phyloP scores from a whole-genome alignment of 2,113 vertebrate species.

The Takifugu flavidus region DNA sequence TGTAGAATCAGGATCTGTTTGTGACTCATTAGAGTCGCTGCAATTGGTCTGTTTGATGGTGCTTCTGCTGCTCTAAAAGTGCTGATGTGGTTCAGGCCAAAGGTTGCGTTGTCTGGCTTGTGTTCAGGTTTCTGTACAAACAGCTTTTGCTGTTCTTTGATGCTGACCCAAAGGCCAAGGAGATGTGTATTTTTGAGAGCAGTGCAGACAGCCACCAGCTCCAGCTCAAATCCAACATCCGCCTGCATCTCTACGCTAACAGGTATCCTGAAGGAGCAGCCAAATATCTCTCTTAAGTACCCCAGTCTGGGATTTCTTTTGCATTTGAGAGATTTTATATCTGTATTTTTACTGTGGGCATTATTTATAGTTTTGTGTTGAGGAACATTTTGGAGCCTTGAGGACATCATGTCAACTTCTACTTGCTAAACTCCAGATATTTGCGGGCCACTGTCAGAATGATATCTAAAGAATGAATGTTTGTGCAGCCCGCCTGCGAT shows the following conservation, averaged over 20 bases:
- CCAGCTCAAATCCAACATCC: constrained; percentile 76
- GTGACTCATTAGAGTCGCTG: neutral
- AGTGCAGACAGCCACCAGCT: constrained; percentile 66
- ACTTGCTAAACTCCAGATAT: too few relatives aligned
- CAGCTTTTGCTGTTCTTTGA: constrained; percentile 80
- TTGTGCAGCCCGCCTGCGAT: constrained; percentile 16
- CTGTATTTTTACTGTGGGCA: neutral
- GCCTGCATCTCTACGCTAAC: constrained; percentile 84
- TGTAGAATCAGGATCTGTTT: too few relatives aligned
- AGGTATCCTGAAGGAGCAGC: constrained; percentile 72
- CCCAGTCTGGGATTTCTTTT: neutral
- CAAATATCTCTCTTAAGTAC: constrained; percentile 59
- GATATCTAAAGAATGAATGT: neutral
- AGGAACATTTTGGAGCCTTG: neutral
- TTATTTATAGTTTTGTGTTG: neutral
- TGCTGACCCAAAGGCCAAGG: constrained; percentile 60
- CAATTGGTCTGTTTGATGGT: neutral
- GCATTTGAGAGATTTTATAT: neutral
- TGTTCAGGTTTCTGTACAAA: constrained; percentile 83
- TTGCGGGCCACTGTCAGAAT: too few relatives aligned
- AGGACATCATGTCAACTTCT: too few relatives aligned
- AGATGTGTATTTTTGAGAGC: constrained; percentile 75
- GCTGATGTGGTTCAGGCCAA: neutral
- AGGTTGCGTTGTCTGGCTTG: constrained; percentile 16
- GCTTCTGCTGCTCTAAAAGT: constrained; percentile 12